These are phyloP conservation scores for Trachops cirrhosus DNA, from an alignment of 2,797 vertebrate species.

Conservation along the genomic window DNA sequence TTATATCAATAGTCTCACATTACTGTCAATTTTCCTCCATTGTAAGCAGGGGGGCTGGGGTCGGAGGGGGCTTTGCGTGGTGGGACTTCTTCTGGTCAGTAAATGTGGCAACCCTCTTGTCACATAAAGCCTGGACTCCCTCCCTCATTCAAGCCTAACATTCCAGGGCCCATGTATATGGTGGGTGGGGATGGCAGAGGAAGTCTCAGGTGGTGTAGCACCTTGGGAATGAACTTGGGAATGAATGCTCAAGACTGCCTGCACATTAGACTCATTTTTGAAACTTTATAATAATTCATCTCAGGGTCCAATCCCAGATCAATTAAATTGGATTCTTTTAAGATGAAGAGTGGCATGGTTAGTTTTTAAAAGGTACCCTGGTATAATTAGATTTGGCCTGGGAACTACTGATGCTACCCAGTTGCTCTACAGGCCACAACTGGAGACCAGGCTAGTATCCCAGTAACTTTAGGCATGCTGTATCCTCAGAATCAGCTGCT, in stretches of 20 bases:
- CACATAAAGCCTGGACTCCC: neutral
- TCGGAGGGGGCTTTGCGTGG: neutral
- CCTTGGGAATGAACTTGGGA: neutral
- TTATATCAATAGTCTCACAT: neutral
- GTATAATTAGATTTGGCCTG: neutral
- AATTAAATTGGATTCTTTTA: neutral
- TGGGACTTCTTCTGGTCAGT: neutral
- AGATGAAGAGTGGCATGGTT: too few relatives aligned
- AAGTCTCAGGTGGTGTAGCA: neutral
- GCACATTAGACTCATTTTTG: neutral
- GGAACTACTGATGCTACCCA: neutral
- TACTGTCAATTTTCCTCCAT: neutral
- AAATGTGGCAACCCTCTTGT: neutral
- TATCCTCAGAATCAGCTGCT: neutral
- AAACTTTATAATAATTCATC: neutral
- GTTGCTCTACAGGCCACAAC: neutral
- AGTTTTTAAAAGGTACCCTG: neutral
- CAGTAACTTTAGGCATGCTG: neutral
- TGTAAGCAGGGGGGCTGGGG: neutral
- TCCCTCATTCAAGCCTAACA: neutral
- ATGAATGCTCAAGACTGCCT: neutral
- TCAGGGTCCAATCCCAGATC: neutral
- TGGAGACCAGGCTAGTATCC: neutral
- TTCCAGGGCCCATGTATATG: neutral
- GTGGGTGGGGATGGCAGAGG: rapidly evolving